Evolutionary conservation across 2,113 vertebrate genomes (phyloP).

Genomic region (Microtus ochrogaster): DNA sequence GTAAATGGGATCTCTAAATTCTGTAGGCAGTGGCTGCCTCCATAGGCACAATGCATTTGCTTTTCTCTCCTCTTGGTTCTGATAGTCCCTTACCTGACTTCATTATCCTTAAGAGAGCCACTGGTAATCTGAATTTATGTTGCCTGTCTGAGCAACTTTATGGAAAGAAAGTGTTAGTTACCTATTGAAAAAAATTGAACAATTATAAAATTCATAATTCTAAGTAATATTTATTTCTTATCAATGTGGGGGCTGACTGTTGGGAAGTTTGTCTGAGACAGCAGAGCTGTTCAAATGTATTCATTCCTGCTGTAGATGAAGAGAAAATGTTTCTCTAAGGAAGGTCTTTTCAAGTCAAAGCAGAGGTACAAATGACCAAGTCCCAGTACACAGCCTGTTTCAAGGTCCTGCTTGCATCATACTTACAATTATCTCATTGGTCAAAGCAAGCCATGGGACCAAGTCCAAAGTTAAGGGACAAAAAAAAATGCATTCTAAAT

Average conservation of each 20-base stretch:
- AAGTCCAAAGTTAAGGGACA: background rate
- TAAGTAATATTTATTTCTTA: constrained; percentile 27
- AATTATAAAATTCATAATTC: constrained; percentile 37
- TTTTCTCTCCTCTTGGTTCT: constrained; percentile 7
- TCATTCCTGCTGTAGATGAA: background rate
- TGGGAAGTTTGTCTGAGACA: background rate
- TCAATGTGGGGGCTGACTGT: background rate
- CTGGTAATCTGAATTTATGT: background rate
- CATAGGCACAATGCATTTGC: background rate
- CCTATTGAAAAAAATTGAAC: background rate
- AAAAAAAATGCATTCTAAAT: background rate
- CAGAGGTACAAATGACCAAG: background rate
- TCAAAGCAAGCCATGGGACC: background rate
- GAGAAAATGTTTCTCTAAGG: background rate
- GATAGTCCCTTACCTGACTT: background rate
- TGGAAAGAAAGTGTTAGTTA: constrained; percentile 16
- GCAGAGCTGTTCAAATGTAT: too few species aligned
- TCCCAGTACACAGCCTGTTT: background rate
- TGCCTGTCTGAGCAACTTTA: constrained; percentile 20
- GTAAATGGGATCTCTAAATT: background rate
- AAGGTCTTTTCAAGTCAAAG: constrained; percentile 25
- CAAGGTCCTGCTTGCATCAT: background rate
- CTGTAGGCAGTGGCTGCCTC: background rate
- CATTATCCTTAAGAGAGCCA: background rate
- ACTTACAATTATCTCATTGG: background rate